phyloP scores from a whole-genome alignment of 2,113 vertebrate genomes.

The Orientallactaga bullata region DNA sequence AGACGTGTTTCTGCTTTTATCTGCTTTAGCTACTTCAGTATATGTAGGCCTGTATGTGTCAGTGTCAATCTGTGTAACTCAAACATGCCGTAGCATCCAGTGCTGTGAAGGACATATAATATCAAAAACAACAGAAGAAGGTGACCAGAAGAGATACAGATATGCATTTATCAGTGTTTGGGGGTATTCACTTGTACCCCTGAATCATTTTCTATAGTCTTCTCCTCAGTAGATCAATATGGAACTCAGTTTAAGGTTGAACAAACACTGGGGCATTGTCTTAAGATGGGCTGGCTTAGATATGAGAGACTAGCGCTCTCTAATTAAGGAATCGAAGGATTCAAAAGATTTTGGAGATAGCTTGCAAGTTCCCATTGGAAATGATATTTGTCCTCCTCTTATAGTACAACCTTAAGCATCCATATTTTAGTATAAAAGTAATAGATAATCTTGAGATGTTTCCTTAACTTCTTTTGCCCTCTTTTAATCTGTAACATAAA shows the following conservation, averaged over 20 bases:
- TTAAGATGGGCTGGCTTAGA: not conserved
- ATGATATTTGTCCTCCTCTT: constrained; percentile 44
- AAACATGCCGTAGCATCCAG: not conserved
- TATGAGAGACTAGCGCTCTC: not conserved
- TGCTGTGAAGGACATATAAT: not conserved
- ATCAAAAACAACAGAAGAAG: not conserved
- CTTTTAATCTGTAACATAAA: constrained; percentile 30
- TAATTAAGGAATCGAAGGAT: constrained; percentile 13
- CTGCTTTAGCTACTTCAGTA: not conserved
- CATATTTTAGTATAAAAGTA: constrained; percentile 46
- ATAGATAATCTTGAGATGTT: constrained; percentile 17
- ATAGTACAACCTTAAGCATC: not conserved
- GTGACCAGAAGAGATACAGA: not conserved
- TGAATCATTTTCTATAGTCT: not conserved
- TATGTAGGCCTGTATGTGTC: not conserved
- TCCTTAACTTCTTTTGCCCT: constrained; percentile 48
- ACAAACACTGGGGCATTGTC: not conserved
- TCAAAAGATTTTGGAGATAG: constrained; percentile 29
- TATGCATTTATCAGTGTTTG: not conserved
- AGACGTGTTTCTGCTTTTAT: constrained; percentile 12
- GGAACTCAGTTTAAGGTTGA: constrained; percentile 2
- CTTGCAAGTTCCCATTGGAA: not conserved
- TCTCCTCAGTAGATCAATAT: not conserved
- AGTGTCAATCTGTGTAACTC: not conserved
- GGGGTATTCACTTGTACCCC: not conserved